Evolutionary conservation across 2,797 vertebrate species (phyloP).

Genomic region (Valencia hispanica): DNA sequence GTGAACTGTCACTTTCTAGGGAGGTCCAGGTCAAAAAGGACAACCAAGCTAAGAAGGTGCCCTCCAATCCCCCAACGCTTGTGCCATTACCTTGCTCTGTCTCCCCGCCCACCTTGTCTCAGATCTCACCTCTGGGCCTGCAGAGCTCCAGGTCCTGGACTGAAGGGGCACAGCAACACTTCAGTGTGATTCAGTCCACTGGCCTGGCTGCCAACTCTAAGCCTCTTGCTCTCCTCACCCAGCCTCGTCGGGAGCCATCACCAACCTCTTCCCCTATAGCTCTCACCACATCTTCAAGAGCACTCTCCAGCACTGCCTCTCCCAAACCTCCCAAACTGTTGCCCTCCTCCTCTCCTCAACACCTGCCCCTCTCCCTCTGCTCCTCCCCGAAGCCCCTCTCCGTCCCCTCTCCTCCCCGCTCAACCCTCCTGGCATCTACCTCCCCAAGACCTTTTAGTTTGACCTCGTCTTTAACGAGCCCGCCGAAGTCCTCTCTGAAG

Average conservation of each 20-base stretch:
- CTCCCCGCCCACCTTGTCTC: slow-evolving; percentile 89
- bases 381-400: slow-evolving; percentile 91
- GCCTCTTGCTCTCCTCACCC: slow-evolving; percentile 90
- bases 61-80: slow-evolving; percentile 86
- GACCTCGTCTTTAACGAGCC: slow-evolving; percentile 73
- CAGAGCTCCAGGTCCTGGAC: slow-evolving; percentile 90
- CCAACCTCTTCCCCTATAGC: slow-evolving; percentile 89
- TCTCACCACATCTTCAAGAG: slow-evolving; percentile 79
- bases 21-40: slow-evolving; percentile 86
- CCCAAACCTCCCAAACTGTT: slow-evolving; percentile 84
- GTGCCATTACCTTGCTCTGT: slow-evolving; percentile 84
- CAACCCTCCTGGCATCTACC: slow-evolving; percentile 87
- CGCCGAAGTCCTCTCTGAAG: slow-evolving; percentile 70
- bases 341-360: slow-evolving; percentile 88
- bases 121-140: slow-evolving; percentile 88
- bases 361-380: slow-evolving; percentile 83
- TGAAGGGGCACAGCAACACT: slow-evolving; percentile 90
- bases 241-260: slow-evolving; percentile 88
- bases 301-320: slow-evolving; percentile 84
- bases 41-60: slow-evolving; percentile 85
- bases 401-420: slow-evolving; percentile 90
- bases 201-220: slow-evolving; percentile 91
- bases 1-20: slow-evolving; percentile 80
- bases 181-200: slow-evolving; percentile 98
- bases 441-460: slow-evolving; percentile 85